Base-by-base conservation (phyloP, 2,113 vertebrate genomes). In the Centrocercus urophasianus region DNA sequence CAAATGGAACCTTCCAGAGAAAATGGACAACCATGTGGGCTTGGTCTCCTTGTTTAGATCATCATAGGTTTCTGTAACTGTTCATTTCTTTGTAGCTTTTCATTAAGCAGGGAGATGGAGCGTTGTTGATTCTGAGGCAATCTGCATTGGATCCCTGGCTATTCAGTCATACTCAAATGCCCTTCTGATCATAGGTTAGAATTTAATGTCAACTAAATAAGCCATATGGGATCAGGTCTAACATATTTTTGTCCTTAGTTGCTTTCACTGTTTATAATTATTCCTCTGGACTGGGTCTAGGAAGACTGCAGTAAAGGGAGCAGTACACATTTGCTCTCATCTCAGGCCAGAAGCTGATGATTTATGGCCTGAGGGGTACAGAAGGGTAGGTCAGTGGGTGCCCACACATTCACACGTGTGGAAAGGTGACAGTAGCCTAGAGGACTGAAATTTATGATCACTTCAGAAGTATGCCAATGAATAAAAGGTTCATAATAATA, bases 401-500 rank as follows among this genome's bases (percentile, higher is more conserved):
- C 57, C 60, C 69, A 64, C 2, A 1, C 38, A 22, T 9, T 43
- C 47, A 78, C 63, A 82, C 0, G 0, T 77, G 50, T 77, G 72
- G 83, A 90, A 85, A 77, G 66, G 71, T 86, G 82, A 50, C 8
- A 59, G 71, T 5, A 91, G 47, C 50, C 40, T 32, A 30, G 60
- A 73, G 18, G 67, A 66, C 32, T 50, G 67, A 67, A 86, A 86
- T 94, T 93, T 93, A 96, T 13, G 45, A 78, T 38, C 1, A 0
- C 70, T 93, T 67, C 70, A 86, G 76, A 88, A 89, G 40, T 72
- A 60, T 25, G 3, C 36, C 82, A 93, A 59, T 81, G 76, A 96
- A 89, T 95, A 94, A 94, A 92, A 85, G 0, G 30, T 69, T 88
- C 61, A 73, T 89, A 87, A 94, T 92, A 79, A 87, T 88, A 83